phyloP scores from a whole-genome alignment of 2,888 invertebrate genomes.

The Epinotia ramella region DNA sequence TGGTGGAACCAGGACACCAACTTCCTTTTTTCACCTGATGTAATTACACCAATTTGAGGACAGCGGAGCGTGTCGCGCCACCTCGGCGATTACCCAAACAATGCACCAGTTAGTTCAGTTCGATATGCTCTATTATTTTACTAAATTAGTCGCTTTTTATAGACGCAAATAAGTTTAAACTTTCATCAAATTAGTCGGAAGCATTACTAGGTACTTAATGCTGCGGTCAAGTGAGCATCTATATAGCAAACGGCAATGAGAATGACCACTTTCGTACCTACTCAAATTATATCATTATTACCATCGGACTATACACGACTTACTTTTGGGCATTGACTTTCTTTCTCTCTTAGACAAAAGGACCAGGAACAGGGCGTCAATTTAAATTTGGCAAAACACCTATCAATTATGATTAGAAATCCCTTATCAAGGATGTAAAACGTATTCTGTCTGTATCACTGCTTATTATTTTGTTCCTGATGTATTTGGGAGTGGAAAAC shows the following conservation, averaged over 20 bases:
- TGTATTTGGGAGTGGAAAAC: too few species aligned
- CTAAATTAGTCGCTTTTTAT: slow-evolving; percentile 21
- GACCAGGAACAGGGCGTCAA: too few species aligned
- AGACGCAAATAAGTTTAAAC: neutral
- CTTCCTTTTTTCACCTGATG: slow-evolving; percentile 70
- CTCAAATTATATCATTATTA: too few species aligned
- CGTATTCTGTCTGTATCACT: too few species aligned
- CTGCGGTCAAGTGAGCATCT: neutral
- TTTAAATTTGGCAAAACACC: too few species aligned
- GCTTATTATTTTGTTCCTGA: too few species aligned
- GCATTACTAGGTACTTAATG: neutral
- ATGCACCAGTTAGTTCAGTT: slow-evolving; percentile 56
- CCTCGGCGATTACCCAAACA: slow-evolving; percentile 59
- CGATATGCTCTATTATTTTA: slow-evolving; percentile 33
- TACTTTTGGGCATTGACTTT: too few species aligned
- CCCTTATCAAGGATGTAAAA: too few species aligned
- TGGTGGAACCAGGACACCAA: slow-evolving; percentile 52
- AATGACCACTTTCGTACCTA: too few species aligned
- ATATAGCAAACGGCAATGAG: neutral
- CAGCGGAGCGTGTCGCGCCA: slow-evolving; percentile 62
- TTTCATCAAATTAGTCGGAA: neutral
- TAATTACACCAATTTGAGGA: slow-evolving; percentile 74
- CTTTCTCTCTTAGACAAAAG: too few species aligned
- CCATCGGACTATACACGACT: too few species aligned
- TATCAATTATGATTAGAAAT: too few species aligned